Percentiles rank a stretch among this genome's conserved stretches.
These are phyloP conservation scores for Zaprionus davidi DNA, from an alignment of 1,140 invertebrate genomes.

Conservation along the genomic window DNA sequence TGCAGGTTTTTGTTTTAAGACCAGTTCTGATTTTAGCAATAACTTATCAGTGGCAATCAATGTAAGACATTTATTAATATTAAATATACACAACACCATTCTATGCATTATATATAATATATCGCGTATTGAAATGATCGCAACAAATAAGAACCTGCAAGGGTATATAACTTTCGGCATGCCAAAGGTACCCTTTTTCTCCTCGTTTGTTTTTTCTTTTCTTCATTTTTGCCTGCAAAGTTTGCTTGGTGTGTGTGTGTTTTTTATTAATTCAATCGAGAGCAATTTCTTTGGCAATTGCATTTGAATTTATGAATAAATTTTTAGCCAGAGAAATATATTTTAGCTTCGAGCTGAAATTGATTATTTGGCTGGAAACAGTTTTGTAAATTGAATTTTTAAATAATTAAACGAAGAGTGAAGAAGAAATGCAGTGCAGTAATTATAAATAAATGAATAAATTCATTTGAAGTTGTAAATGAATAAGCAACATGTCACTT, in stretches of 20 bases:
- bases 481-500: no score
- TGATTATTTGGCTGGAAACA: not conserved
- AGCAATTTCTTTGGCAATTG: not conserved
- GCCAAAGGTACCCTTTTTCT: not conserved
- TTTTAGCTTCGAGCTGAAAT: not conserved
- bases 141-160: not conserved
- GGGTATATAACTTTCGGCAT: not conserved
- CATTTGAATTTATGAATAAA: conserved; percentile 9
- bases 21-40: no score
- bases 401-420: not conserved
- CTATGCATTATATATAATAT: no score
- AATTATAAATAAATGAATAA: not conserved
- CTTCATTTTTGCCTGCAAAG: not conserved
- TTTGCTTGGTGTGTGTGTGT: not conserved
- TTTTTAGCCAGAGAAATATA: not conserved
- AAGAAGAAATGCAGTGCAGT: no score
- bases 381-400: not conserved
- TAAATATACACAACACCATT: no score
- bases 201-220: conserved; percentile 8
- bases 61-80: no score
- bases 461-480: no score
- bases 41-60: no score
- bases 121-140: not conserved
- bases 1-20: no score
- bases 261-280: conserved; percentile 12